Base-by-base conservation (phyloP, 2,888 invertebrate species). In the Nephrotoma guestfalica region DNA sequence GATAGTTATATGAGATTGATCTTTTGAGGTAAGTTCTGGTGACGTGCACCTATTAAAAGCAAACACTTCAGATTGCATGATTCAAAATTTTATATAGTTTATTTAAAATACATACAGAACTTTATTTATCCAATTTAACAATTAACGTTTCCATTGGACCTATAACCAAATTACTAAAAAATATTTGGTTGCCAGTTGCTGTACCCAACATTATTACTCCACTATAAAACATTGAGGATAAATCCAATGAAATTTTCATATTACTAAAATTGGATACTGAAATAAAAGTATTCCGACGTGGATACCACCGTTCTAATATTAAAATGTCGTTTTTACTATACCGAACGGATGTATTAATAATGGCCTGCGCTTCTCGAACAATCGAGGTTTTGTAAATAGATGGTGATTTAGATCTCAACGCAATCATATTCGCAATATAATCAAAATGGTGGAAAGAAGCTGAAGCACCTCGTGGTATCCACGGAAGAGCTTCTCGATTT, bases 301-400 rank as follows among this genome's bases (percentile, higher is more conserved):
- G 96, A 90, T 95, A 96, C 93, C 95, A 95, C 85, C 97, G 93
- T 89, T 97, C 96, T 86, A 95, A 91, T 18, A 96, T 93, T 2
- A 97, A 91, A 85, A 96, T 92, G 89, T 95, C 94, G 84, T 94
- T 93, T 57, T 93, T 92, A 41, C 93, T 93, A 89, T 94, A 93
- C 87, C 95, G 94, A 86, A 96, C 92, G 88, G 94, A 94, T 87
- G 94, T 94, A 90, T 96, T 96, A 30, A 94, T 94, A 86, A 93
- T 91, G 86, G 93, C 92, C 87, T 92, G 92, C 0, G 94, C 94
- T 85, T 95, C 94, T 89, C 95, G 96, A 88, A 93, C 93, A 86
- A 95, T 94, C 2, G 94, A 93, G 88, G 94, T 95, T 89, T 96
- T 93, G 89, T 96, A 96, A 89, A 96, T 94, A 4, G 96, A 94